Conservation (phyloP, 2,888 invertebrate species). For the Megamerina dolium region DNA sequence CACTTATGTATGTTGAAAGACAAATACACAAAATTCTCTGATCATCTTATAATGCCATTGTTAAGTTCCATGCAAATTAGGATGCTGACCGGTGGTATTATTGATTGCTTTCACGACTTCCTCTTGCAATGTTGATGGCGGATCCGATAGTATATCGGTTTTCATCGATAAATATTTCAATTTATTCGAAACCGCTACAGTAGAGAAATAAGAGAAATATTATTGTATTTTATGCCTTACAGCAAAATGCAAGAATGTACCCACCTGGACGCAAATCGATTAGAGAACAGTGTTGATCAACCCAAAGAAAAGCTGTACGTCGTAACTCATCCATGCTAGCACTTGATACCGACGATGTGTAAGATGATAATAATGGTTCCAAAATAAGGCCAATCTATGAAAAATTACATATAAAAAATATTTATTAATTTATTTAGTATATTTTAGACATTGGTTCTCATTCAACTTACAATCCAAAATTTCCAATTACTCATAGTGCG, state of each 20-base stretch:
- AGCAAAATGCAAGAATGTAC: no score
- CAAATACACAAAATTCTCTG: no score
- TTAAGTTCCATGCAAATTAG: slow-evolving; percentile 43
- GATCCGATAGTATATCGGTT: slow-evolving; percentile 87
- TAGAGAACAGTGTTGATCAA: slow-evolving; percentile 93
- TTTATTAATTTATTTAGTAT: neutral
- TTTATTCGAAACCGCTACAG: slow-evolving; percentile 87
- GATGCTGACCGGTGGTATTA: slow-evolving; percentile 43
- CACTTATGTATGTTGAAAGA: no score
- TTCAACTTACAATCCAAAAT: slow-evolving; percentile 92
- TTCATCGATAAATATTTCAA: slow-evolving; percentile 83
- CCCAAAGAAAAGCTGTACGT: slow-evolving; percentile 87
- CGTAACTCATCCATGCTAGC: slow-evolving; percentile 86
- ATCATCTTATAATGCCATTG: no score
- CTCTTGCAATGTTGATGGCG: slow-evolving; percentile 74
- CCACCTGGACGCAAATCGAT: slow-evolving; percentile 89
- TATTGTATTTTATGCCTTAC: neutral
- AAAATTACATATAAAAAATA: neutral
- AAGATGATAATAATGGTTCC: slow-evolving; percentile 82
- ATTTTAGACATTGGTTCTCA: no score
- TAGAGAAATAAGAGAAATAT: slow-evolving; percentile 16
- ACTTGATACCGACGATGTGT: slow-evolving; percentile 86
- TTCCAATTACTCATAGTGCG: slow-evolving; percentile 92
- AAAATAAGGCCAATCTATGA: slow-evolving; percentile 85
- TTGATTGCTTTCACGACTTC: slow-evolving; percentile 76